phyloP scores from a whole-genome alignment of 2,113 vertebrate species.

The Zosterops hypoxanthus region DNA sequence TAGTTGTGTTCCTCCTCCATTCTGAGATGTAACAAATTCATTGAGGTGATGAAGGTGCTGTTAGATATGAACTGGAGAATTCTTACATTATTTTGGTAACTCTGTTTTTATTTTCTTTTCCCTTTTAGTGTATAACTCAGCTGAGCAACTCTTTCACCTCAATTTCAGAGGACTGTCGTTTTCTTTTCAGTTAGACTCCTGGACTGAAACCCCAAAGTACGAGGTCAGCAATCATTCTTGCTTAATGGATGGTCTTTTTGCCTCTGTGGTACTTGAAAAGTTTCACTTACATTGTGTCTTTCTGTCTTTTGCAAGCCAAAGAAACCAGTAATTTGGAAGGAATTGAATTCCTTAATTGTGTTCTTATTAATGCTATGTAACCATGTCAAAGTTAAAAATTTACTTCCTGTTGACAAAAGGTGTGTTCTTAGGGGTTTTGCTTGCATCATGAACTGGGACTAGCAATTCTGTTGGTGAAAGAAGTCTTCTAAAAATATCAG shows the following conservation, averaged over 20 bases:
- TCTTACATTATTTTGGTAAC: background rate
- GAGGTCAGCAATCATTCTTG: conserved; percentile 83
- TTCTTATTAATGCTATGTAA: background rate
- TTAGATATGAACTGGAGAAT: background rate
- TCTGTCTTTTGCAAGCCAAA: background rate
- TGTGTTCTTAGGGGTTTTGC: background rate
- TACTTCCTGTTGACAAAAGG: background rate
- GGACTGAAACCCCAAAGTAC: conserved; percentile 98
- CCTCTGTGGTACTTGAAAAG: background rate
- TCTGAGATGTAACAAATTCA: background rate
- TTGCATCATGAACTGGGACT: background rate
- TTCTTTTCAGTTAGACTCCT: conserved; percentile 97
- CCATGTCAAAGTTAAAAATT: background rate
- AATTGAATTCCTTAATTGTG: background rate
- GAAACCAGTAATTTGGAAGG: background rate
- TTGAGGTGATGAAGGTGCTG: background rate
- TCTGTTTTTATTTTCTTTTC: background rate
- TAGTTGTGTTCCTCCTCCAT: background rate
- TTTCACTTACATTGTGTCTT: background rate
- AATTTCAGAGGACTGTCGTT: conserved; percentile 98
- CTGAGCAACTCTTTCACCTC: conserved; percentile 98
- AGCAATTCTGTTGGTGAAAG: background rate
- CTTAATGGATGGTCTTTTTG: background rate
- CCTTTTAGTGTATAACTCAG: conserved; percentile 92
- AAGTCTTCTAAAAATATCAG: conserved; percentile 11